phyloP scores from a whole-genome alignment of 2,113 vertebrate species.

The Sclerurus mexicanus region DNA sequence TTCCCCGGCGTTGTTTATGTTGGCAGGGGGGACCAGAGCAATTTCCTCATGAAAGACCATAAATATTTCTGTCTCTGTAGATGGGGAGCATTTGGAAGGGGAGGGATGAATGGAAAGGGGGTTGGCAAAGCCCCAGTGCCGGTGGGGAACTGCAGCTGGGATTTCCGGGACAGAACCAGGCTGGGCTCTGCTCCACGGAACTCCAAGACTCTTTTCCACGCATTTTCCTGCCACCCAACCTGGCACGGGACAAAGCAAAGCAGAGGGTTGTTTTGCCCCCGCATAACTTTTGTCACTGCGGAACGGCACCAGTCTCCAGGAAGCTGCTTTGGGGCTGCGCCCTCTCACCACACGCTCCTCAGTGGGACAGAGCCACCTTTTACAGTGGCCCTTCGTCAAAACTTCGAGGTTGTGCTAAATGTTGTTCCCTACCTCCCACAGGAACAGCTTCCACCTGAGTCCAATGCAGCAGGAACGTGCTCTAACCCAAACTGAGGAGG shows the following conservation, averaged over 20 bases:
- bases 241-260: rapidly evolving
- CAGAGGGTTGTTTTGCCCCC: neutral
- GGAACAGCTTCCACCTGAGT: neutral
- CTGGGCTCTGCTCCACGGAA: rapidly evolving
- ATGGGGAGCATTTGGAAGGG: neutral
- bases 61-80: slow-evolving; percentile 4
- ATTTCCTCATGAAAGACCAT: slow-evolving; percentile 1
- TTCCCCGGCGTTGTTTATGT: neutral
- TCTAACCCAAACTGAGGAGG: neutral
- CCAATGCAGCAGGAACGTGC: neutral
- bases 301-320: neutral
- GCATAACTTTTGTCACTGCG: neutral
- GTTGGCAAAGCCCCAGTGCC: neutral
- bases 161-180: rapidly evolving
- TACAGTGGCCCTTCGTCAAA: neutral
- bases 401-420: neutral
- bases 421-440: neutral
- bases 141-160: neutral
- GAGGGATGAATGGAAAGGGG: neutral
- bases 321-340: neutral
- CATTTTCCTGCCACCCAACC: neutral
- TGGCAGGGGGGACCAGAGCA: neutral
- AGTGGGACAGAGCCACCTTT: rapidly evolving
- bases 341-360: rapidly evolving
- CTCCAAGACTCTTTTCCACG: rapidly evolving